Evolutionary conservation across 2,797 vertebrate species (phyloP).

Genomic region (Mallotus villosus): DNA sequence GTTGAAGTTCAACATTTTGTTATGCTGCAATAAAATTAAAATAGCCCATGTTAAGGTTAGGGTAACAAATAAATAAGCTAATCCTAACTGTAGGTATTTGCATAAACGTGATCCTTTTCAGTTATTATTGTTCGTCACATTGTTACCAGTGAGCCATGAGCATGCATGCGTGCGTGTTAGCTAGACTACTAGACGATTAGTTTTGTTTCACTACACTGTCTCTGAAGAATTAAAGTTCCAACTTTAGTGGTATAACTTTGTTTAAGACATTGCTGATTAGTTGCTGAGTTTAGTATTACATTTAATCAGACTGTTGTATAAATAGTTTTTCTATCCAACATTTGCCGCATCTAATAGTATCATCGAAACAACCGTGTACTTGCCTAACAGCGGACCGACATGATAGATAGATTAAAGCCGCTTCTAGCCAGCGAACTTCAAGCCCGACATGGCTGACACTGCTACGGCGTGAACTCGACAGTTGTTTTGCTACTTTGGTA

Average conservation of each 20-base stretch:
- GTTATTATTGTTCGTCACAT: not conserved
- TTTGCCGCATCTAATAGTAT: too few relatives aligned
- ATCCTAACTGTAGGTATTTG: too few relatives aligned
- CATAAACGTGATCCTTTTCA: not conserved
- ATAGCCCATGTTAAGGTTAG: constrained; percentile 4
- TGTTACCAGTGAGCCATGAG: not conserved
- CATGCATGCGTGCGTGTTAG: not conserved
- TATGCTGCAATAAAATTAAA: constrained; percentile 64
- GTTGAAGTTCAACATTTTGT: constrained; percentile 82
- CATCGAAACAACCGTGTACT: not conserved
- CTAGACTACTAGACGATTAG: not conserved
- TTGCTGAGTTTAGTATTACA: not conserved
- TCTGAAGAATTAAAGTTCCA: too few relatives aligned
- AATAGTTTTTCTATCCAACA: too few relatives aligned
- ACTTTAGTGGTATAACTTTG: too few relatives aligned
- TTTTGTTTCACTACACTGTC: too few relatives aligned
- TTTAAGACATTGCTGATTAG: not conserved
- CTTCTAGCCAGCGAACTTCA: not conserved
- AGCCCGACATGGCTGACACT: not conserved
- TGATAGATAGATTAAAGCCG: not conserved
- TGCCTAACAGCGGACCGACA: not conserved
- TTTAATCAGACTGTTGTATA: not conserved
- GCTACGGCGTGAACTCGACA: not conserved
- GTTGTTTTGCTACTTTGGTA: not conserved
- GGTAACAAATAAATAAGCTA: too few relatives aligned